Base-by-base conservation (phyloP, 2,113 vertebrate species). In the Pseudorhombus dupliciocellatus region DNA sequence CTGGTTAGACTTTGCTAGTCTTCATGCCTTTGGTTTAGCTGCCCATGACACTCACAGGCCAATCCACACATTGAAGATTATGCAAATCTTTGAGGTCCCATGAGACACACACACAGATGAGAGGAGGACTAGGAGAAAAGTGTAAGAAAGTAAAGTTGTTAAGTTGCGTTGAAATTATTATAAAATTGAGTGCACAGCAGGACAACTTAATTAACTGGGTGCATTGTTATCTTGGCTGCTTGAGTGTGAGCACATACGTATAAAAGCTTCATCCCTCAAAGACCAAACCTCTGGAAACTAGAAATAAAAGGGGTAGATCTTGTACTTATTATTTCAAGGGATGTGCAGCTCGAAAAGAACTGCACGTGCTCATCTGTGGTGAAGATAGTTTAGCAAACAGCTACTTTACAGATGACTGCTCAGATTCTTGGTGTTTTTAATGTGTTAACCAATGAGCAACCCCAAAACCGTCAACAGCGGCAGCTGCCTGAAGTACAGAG, bases 371-470 rank as follows among this genome's bases (percentile, higher is more conserved):
- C 40, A 56, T 77, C 46, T 48, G 55, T 25, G 73, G 54, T 60
- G 6, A 25, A 54, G 20, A 59, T 68, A 20, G 20, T 48, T 75
- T 5, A 18, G 20, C 16, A 52, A 65, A 70, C 31, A 24, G 42
- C 7, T 6, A 3, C 48, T 63, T 48, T 53, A 30, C 40, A 69
- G 50, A 80, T 83, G 59, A 70, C 72, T 64, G 50, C 16, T 42
- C 31, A 70, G 25, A 74, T 56, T 44, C 11, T 2, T 72, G 54
- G 68, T 50, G 22, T 64, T 81, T 60, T 51, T 25, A 40, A 2
- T 18, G 56, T 40, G 63, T 44, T 73, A 69, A 75, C 70, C 52
- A 84, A 66, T 51, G 42, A 48, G 7, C 54, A 74, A 51, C 20
- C 50, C 30, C 63, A 37, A 66, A 28, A 42, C 24, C 46, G 65